Evolutionary conservation across 2,797 vertebrate genomes (phyloP), one percentile per base, ranked within the genome.

Genomic region (Lates japonicus): DNA sequence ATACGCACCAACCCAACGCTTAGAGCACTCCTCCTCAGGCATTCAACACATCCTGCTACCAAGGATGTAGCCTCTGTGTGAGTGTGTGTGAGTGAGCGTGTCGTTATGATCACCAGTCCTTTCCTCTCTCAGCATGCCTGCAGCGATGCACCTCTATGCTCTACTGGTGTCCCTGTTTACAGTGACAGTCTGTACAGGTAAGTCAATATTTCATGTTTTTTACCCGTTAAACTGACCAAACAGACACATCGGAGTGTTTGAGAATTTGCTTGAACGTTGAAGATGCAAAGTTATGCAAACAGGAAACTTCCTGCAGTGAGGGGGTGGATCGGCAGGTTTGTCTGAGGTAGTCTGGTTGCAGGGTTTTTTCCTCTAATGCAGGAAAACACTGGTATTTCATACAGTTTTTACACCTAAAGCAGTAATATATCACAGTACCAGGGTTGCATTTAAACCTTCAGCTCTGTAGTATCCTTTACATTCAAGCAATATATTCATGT

Each of bases 31-130:
- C 92, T 82, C 77, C 75, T 81, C 74, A 25, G 66, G 71, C 72
- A 19, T 6, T 75, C 62, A 44, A 3, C 70, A 93, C 86, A 93
- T 95, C 94, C 94, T 95, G 88, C 88, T 90, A 14, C 90, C 80
- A 87, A 93, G 93, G 94, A 95, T 94, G 87, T 90, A 52, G 73
- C 10, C 14, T 61, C 52, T 35, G 52, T 29, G 13, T 55, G 13
- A 12, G 35, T n/a, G 54, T 29, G 52, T 14, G 37, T 63, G 71
- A 63, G 44, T 67, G 68, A 76, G 58, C 74, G 39, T 35, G 66
- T 29, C 39, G 46, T 76, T 70, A 70, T 86, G 83, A 85, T 63
- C 11, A 29, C 5, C 44, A 64, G 44, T 22, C 33, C 51, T 58
- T 85, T 84, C 67, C 75, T 82, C 61, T 74, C 74, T 78, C 84